Evolutionary conservation across 2,797 vertebrate genomes (phyloP).

Genomic region (Gymnodraco acuticeps): DNA sequence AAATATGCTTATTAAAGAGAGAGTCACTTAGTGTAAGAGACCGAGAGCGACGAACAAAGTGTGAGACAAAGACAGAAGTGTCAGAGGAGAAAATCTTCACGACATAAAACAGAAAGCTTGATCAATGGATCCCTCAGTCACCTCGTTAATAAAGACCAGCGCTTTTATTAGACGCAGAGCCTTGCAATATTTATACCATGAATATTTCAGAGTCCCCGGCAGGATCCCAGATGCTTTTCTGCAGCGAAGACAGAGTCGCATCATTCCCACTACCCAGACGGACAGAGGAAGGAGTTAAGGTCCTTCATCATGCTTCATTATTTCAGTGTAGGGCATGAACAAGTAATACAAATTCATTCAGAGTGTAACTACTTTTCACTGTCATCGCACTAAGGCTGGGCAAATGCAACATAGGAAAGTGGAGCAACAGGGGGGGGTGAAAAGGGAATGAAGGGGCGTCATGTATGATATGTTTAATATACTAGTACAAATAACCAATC

Average conservation of each 20-base stretch:
- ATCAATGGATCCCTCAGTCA: conserved; percentile 83
- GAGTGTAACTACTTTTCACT: conserved; percentile 11
- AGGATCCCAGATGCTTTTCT: conserved; percentile 64
- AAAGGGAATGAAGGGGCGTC: neutral
- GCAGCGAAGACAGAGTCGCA: conserved; percentile 58
- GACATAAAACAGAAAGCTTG: conserved; percentile 85
- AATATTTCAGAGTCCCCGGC: conserved; percentile 82
- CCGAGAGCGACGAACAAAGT: conserved; percentile 20
- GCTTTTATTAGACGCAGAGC: conserved; percentile 84
- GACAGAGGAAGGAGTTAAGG: conserved; percentile 50
- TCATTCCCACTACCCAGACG: conserved; percentile 47
- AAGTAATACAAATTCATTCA: conserved; percentile 35
- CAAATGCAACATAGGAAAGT: neutral
- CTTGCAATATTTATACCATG: conserved; percentile 85
- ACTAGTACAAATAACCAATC: neutral
- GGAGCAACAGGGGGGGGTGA: neutral
- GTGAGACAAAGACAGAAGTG: conserved; percentile 56
- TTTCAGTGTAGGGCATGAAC: conserved; percentile 38
- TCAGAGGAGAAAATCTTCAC: conserved; percentile 62
- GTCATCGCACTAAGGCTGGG: neutral
- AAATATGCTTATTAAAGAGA: conserved; percentile 46
- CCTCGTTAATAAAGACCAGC: conserved; percentile 84
- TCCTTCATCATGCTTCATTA: conserved; percentile 62
- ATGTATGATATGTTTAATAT: neutral
- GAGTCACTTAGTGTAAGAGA: conserved; percentile 14